Percentiles rank a stretch among this genome's conserved stretches.
These are phyloP conservation scores for Dendrophyllia cribrosa DNA, from an alignment of 64 coral and sea anemone genomes.

Conservation along the genomic window DNA sequence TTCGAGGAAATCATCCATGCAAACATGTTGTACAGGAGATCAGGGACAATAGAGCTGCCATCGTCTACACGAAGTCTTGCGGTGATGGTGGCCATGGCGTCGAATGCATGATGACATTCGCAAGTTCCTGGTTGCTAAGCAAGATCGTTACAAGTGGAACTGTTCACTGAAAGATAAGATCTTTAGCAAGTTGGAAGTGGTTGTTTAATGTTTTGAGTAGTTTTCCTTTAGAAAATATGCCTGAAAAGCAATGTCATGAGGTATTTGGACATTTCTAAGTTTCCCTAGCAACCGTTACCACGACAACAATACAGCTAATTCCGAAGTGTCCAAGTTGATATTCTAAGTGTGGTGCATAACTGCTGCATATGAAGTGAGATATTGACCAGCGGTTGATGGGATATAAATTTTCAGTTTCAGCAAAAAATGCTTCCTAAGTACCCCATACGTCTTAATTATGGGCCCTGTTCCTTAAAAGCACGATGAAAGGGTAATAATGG, in stretches of 20 bases:
- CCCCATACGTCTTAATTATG: background rate
- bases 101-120: background rate
- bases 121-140: too few relatives aligned
- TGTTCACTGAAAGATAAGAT: too few relatives aligned
- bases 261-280: background rate
- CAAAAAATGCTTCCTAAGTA: background rate
- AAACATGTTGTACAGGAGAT: conserved; percentile 67
- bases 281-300: background rate
- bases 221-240: background rate
- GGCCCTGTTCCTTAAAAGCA: too few relatives aligned
- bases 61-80: background rate
- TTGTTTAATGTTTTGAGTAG: too few relatives aligned
- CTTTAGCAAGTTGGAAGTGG: too few relatives aligned
- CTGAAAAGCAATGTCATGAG: background rate
- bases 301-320: background rate
- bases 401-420: background rate
- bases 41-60: background rate
- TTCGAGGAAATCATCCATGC: conserved; percentile 39
- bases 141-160: too few relatives aligned
- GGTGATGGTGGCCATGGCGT: conserved; percentile 13
- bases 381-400: background rate
- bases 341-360: too few relatives aligned
- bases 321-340: too few relatives aligned
- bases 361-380: too few relatives aligned
- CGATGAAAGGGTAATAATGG: too few relatives aligned